Base-by-base conservation (phyloP, 2,797 vertebrate genomes). In the Alfaro cultratus region DNA sequence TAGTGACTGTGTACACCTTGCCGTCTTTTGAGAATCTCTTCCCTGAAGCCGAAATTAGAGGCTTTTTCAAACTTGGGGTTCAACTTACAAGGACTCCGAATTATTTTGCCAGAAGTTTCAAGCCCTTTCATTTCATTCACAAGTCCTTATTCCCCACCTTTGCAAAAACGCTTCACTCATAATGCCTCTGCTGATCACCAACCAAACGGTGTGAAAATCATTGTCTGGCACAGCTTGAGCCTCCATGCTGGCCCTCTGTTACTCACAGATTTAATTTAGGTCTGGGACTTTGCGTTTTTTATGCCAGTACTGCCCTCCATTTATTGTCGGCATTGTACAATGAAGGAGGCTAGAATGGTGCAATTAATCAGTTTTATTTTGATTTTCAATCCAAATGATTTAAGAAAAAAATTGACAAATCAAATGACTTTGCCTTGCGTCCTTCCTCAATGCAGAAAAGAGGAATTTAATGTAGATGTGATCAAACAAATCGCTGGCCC, bases 11-110 rank as follows among this genome's bases (percentile, higher is more conserved):
- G 68, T 82, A 36, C 73, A 80, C 16, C n/a, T 34, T 39, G 72
- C 29, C 72, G 23, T 76, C 74, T 75, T 83, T 86, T 83, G 80
- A 78, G 64, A 75, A 34, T 80, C 39, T 81, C 68, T 47, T 80
- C 62, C 53, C 79, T 12, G 49, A 73, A 83, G 51, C n/a, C 36
- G 51, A 36, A 88, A 41, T 72, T 80, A 76, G 18, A 74, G 34
- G 36, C 29, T 45, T 80, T 34, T 86, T 85, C 49, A n/a, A 80
- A 73, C 31, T 79, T 76, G 1, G 13, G 26, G 21, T 26, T 78
- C 41, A 80, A 76, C 41, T 41, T 70, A n/a, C 51, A 12, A 57
- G 21, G 15, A 75, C n/a, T 77, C n/a, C 34, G 75, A 84, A 60
- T 67, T 1, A 43, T 73, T 72, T 76, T 62, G 29, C 4, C 36